Conservation (phyloP, 2,888 invertebrate species). For the Trissoscelio sp. region DNA sequence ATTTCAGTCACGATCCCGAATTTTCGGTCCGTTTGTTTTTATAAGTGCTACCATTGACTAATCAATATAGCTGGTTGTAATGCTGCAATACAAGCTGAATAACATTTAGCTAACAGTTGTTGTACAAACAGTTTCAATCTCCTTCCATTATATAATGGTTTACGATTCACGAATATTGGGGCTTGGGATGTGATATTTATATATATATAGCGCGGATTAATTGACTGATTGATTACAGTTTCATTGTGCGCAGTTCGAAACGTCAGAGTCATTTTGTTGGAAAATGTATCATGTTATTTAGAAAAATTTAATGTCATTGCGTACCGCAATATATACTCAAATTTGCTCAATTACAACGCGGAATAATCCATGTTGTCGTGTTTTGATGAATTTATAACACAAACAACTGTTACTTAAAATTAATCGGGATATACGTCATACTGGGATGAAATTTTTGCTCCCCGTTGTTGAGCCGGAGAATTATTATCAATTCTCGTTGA, state of each 20-base stretch:
- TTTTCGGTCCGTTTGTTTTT: neutral
- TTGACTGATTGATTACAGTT: neutral
- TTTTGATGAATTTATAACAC: too few relatives aligned
- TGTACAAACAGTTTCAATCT: neutral
- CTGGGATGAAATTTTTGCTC: constrained; percentile 1
- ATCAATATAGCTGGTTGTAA: neutral
- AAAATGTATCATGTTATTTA: neutral
- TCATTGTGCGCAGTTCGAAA: neutral
- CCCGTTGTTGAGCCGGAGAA: constrained; percentile 7
- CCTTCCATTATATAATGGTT: neutral
- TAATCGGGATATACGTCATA: neutral
- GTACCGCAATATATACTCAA: neutral
- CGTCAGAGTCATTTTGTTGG: neutral
- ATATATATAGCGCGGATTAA: neutral
- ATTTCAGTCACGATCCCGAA: neutral
- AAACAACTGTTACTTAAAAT: neutral
- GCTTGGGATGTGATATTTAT: neutral
- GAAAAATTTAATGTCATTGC: neutral
- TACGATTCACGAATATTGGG: neutral
- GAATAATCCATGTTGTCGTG: too few relatives aligned
- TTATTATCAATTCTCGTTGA: constrained; percentile 31
- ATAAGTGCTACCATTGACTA: neutral
- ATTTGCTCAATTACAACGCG: neutral
- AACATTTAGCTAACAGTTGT: neutral
- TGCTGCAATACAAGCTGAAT: neutral